Evolutionary conservation across 2,797 vertebrate species (phyloP).

Genomic region (Glyptemys insculpta): DNA sequence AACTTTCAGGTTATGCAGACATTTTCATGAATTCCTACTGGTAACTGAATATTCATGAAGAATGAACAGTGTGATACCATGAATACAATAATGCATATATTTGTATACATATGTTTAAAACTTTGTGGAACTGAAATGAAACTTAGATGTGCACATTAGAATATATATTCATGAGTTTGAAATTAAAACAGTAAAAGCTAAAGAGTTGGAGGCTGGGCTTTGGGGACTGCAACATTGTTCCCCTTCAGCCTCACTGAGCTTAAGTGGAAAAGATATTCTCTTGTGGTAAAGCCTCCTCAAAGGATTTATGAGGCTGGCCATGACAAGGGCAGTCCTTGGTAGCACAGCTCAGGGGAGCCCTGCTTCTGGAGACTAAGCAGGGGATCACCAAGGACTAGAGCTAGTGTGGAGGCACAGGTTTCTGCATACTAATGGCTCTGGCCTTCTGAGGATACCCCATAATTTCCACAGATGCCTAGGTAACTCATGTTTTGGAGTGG

Average conservation of each 20-base stretch:
- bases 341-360: neutral
- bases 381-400: rapidly evolving
- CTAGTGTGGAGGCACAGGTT: too few species aligned
- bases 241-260: neutral
- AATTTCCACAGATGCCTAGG: neutral
- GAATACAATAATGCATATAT: neutral
- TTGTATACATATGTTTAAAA: neutral
- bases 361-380: neutral
- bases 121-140: neutral
- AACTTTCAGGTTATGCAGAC: neutral
- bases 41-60: neutral
- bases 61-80: neutral
- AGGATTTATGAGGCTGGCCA: neutral
- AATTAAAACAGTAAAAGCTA: neutral
- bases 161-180: neutral
- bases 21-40: neutral
- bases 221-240: neutral
- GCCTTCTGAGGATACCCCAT: neutral
- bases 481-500: neutral
- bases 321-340: neutral
- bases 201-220: neutral
- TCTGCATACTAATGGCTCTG: neutral
- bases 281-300: neutral
- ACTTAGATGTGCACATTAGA: neutral
- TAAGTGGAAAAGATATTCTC: neutral